Conservation (phyloP, 2,888 invertebrate genomes). For the Lissocephala sabroskyi region DNA sequence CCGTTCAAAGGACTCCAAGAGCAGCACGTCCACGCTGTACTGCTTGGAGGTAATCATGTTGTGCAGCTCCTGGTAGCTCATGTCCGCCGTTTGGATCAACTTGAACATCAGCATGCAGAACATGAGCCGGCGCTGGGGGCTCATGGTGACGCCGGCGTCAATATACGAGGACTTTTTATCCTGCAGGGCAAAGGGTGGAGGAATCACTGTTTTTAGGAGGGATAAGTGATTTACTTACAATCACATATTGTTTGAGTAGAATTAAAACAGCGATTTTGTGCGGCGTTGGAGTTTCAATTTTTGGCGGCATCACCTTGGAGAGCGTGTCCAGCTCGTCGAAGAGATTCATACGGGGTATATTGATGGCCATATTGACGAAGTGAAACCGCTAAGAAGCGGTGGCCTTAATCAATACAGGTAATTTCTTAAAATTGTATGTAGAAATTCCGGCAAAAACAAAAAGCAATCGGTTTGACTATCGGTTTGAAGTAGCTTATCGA, state of each 20-base stretch:
- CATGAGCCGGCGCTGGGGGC: constrained; percentile 79
- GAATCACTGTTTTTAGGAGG: neutral
- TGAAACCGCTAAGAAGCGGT: too few relatives aligned
- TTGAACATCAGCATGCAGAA: constrained; percentile 87
- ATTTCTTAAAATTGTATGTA: too few relatives aligned
- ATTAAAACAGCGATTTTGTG: constrained; percentile 86
- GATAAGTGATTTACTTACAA: constrained; percentile 70
- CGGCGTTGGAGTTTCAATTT: constrained; percentile 78
- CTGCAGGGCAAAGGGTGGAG: constrained; percentile 34
- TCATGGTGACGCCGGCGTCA: constrained; percentile 67
- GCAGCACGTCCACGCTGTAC: constrained; percentile 63
- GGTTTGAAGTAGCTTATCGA: too few relatives aligned
- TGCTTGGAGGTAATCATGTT: constrained; percentile 74
- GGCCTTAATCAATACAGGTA: too few relatives aligned
- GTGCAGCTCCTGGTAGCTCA: constrained; percentile 81
- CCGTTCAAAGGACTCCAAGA: constrained; percentile 75
- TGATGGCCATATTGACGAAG: too few relatives aligned
- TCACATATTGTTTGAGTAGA: constrained; percentile 83
- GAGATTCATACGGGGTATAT: constrained; percentile 54
- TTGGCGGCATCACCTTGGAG: constrained; percentile 55
- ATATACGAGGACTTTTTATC: constrained; percentile 56
- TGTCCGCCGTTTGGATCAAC: constrained; percentile 85
- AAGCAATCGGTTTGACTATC: too few relatives aligned
- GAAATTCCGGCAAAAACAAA: neutral
- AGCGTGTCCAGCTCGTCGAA: constrained; percentile 69